These are phyloP conservation scores for Eciton burchellii DNA, from an alignment of 1,140 invertebrate genomes.

Conservation along the genomic window DNA sequence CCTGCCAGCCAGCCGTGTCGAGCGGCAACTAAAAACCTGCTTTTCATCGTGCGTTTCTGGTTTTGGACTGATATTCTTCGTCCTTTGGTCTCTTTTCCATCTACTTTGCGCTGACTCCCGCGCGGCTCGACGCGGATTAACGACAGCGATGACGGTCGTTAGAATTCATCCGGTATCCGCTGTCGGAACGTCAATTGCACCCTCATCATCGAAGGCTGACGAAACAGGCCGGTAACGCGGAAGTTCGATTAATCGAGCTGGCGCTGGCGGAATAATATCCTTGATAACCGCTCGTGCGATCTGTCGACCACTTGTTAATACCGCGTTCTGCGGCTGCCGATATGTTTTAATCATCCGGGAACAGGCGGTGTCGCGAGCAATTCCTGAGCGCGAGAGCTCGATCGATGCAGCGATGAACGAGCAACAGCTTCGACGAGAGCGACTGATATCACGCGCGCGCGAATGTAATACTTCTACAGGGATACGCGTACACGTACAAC, in stretches of 20 bases:
- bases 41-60: too few species aligned
- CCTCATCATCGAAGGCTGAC: conserved; percentile 28
- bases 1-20: too few species aligned
- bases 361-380: conserved; percentile 17
- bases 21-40: too few species aligned
- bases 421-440: conserved; percentile 30
- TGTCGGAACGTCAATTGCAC: conserved; percentile 3
- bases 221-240: conserved; percentile 29
- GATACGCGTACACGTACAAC: too few species aligned
- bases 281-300: conserved; percentile 42
- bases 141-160: neutral
- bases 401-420: conserved; percentile 26
- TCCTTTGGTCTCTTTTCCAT: too few species aligned
- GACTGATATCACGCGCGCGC: conserved; percentile 12
- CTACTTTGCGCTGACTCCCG: too few species aligned
- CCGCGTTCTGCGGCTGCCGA: conserved; percentile 27
- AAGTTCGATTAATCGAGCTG: conserved; percentile 32
- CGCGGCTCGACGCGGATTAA: neutral
- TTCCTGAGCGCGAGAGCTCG: neutral
- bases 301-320: conserved; percentile 49
- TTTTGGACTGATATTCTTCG: too few species aligned
- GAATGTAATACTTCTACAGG: conserved; percentile 7
- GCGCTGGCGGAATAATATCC: conserved; percentile 40
- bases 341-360: conserved; percentile 47
- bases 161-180: conserved; percentile 25